Percentiles rank a stretch among this genome's conserved stretches.
These are phyloP conservation scores for Coreoperca whiteheadi DNA, from an alignment of 2,113 vertebrate genomes.

Conservation along the genomic window DNA sequence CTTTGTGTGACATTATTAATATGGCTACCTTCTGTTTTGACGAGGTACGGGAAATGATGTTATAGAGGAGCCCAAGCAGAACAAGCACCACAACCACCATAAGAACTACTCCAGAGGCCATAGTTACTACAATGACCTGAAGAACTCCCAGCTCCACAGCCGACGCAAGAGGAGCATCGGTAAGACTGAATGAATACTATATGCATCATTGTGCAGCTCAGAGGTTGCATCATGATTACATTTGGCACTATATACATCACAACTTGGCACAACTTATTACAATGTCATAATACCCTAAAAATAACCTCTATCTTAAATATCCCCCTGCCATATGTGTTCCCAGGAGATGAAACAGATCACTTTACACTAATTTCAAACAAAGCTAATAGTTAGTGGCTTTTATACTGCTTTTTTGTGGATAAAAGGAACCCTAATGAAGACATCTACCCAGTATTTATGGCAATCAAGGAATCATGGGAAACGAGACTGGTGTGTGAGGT, in stretches of 20 bases:
- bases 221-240: conserved; percentile 49
- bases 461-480: conserved; percentile 70
- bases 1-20: conserved; percentile 71
- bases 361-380: conserved; percentile 70
- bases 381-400: conserved; percentile 74
- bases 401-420: conserved; percentile 60
- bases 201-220: neutral
- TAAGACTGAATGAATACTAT: conserved; percentile 78
- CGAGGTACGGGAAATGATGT: conserved; percentile 90
- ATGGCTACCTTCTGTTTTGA: conserved; percentile 74
- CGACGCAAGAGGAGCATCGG: conserved; percentile 94
- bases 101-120: conserved; percentile 78
- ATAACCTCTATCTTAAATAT: conserved; percentile 48
- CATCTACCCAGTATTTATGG: conserved; percentile 70
- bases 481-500: conserved; percentile 50
- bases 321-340: conserved; percentile 44
- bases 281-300: conserved; percentile 41
- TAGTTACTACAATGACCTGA: conserved; percentile 88
- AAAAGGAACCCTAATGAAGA: conserved; percentile 72
- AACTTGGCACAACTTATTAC: conserved; percentile 27
- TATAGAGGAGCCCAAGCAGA: conserved; percentile 88
- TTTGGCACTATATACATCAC: conserved; percentile 31
- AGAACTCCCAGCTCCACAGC: conserved; percentile 89
- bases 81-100: conserved; percentile 83
- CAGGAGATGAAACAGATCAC: conserved; percentile 66